These are phyloP conservation scores for Philonicus albiceps DNA, from an alignment of 2,888 invertebrate genomes.

Conservation along the genomic window DNA sequence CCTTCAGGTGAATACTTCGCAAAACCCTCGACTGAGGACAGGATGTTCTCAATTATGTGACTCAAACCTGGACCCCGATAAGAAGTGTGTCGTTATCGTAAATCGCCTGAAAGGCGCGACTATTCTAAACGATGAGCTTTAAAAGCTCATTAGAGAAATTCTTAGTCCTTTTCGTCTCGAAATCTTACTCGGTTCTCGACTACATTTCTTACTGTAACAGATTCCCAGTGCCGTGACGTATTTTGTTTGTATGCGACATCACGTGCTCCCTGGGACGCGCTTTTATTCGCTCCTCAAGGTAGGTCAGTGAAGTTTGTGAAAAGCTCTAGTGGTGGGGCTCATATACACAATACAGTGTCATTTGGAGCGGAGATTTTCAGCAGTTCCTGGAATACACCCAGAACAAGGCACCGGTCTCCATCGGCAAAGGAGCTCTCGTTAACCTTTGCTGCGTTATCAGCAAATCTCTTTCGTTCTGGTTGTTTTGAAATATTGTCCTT, in stretches of 20 bases:
- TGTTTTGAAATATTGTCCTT: not conserved
- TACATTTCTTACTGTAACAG: not conserved
- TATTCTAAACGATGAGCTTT: not conserved
- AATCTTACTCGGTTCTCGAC: not conserved
- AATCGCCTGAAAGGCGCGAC: not conserved
- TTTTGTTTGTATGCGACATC: slow-evolving; percentile 13
- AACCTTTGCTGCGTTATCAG: not conserved
- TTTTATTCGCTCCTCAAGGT: slow-evolving; percentile 1
- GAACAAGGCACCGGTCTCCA: not conserved
- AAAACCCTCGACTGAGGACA: not conserved
- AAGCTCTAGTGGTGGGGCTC: not conserved
- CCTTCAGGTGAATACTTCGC: not conserved
- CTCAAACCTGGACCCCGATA: not conserved
- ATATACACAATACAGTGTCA: not conserved
- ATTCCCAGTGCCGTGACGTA: not conserved
- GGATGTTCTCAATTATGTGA: not conserved
- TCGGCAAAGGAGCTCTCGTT: not conserved
- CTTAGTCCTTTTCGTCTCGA: not conserved
- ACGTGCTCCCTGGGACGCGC: not conserved
- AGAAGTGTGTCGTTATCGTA: not conserved
- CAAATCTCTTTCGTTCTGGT: not conserved
- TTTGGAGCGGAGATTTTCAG: not conserved
- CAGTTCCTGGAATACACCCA: not conserved
- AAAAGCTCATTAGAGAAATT: not conserved
- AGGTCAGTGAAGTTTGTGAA: slow-evolving; percentile 10